A percentile compares a stretch with the other conserved stretches of the same genome.
These are phyloP conservation scores for Ambastaia sidthimunki DNA, from an alignment of 2,797 vertebrate genomes.

Conservation along the genomic window DNA sequence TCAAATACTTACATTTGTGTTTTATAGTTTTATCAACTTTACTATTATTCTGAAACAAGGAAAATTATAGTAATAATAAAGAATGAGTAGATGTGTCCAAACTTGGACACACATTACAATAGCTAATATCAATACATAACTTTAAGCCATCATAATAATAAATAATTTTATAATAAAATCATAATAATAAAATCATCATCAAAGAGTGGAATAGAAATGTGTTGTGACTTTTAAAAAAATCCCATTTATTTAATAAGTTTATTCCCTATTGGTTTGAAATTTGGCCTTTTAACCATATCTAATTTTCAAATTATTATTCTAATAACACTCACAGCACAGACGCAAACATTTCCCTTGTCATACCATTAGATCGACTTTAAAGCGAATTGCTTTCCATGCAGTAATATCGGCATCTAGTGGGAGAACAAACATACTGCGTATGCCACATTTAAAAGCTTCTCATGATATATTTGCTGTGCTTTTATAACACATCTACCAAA, in stretches of 20 bases:
- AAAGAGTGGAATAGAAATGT: conserved; percentile 6
- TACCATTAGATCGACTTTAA: background rate
- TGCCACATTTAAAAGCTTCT: background rate
- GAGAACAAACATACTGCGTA: background rate
- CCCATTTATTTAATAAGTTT: conserved; percentile 5
- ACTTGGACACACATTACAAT: no score
- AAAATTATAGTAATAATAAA: background rate
- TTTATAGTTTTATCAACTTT: no score
- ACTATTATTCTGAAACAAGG: no score
- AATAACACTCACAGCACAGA: conserved; percentile 12
- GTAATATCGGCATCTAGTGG: background rate
- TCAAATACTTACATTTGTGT: no score
- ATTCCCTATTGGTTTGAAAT: conserved; percentile 16
- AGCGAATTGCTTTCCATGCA: background rate
- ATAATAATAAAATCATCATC: conserved; percentile 40
- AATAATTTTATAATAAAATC: conserved; percentile 38
- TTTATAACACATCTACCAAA: no score
- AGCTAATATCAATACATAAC: background rate
- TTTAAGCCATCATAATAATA: conserved; percentile 1
- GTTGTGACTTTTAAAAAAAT: conserved; percentile 14
- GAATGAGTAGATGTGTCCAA: background rate
- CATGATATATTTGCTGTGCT: no score
- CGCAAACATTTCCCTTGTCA: background rate
- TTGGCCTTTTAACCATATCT: conserved; percentile 36
- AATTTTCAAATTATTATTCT: conserved; percentile 43